Evolutionary conservation across 2,113 vertebrate species (phyloP).

Genomic region (Neotoma lepida): DNA sequence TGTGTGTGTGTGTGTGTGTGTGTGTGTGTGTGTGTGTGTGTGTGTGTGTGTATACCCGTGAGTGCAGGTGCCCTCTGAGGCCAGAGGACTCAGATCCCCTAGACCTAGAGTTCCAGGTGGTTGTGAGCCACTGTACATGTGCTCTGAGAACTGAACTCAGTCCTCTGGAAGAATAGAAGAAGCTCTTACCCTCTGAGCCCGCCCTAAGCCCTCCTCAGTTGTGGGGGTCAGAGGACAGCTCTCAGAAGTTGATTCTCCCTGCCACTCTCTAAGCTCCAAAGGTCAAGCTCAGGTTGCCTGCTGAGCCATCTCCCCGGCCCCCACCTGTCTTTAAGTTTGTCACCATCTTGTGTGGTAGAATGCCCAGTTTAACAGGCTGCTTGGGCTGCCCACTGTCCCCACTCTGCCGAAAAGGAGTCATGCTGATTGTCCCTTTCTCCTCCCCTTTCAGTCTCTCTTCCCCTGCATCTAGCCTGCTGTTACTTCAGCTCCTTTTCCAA

Average conservation of each 20-base stretch:
- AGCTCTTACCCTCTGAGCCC: not conserved
- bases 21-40: not conserved
- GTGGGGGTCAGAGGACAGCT: not conserved
- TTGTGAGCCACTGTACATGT: not conserved
- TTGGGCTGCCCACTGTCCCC: not conserved
- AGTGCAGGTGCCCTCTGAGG: not conserved
- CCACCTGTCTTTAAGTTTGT: not conserved
- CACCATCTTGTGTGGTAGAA: not conserved
- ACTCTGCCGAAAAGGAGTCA: not conserved
- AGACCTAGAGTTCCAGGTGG: not conserved
- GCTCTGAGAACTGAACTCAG: not conserved
- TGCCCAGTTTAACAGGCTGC: not conserved
- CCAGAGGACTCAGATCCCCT: not conserved
- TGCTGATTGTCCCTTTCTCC: not conserved
- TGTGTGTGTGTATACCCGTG: not conserved
- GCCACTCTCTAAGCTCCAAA: not conserved
- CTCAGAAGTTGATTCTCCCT: not conserved
- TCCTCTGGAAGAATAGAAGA: not conserved
- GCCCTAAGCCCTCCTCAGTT: not conserved
- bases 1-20: not conserved
- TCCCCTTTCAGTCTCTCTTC: no score
- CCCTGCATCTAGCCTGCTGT: not conserved
- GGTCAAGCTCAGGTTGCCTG: not conserved
- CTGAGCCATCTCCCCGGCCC: not conserved
- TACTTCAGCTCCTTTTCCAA: conserved; percentile 26